Base-by-base conservation (phyloP, 2,797 vertebrate genomes). In the Mormyrops boulengeri region DNA sequence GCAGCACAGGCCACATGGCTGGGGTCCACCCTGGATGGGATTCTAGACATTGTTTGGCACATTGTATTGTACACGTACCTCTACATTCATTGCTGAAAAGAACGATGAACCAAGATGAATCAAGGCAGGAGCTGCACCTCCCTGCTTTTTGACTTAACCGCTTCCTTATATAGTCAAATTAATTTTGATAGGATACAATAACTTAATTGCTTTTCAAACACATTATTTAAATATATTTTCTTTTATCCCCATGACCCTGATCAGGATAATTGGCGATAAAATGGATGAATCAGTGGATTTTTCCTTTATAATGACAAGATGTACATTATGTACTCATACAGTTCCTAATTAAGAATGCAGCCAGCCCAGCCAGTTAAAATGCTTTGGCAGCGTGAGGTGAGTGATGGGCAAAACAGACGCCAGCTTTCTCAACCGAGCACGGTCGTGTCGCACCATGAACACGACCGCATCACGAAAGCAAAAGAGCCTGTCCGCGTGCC, bases 1-100 rank as follows among this genome's bases (percentile, higher is more conserved):
- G 4, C 30, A 17, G 12, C 1, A 73, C 66, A 38, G 30, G 66
- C 1, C 66, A 14, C 66, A 38, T 73, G 30, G 66, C 66, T 73
- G 30, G 30, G 30, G 12, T 34, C 30, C 66, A 17, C 30, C 30
- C 66, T 38, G 66, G 66, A 34, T 73, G 66, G 66, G 66, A 73
- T 38, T 73, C 66, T 38, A 38, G 66, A 73, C 66, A 73, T 73
- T 34, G 66, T 14, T 34, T 11, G 12, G 66, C 66, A 73, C 30
- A 38, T 73, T 73, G 30, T 6, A 73, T 52, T 22, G 52, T 14
- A 85, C 47, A 52, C 47, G 26, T 90, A 84, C 26, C 22, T 47
- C 26, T 89, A 55, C 91, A 94, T 94, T 89, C 92, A 91, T 94
- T 95, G 90, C 86, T 9, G 90, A 91, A 19, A 91, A 89, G 88